Evolutionary conservation across 2,113 vertebrate genomes (phyloP), one percentile per base, ranked within the genome.

Genomic region (Bolborhynchus lineola): DNA sequence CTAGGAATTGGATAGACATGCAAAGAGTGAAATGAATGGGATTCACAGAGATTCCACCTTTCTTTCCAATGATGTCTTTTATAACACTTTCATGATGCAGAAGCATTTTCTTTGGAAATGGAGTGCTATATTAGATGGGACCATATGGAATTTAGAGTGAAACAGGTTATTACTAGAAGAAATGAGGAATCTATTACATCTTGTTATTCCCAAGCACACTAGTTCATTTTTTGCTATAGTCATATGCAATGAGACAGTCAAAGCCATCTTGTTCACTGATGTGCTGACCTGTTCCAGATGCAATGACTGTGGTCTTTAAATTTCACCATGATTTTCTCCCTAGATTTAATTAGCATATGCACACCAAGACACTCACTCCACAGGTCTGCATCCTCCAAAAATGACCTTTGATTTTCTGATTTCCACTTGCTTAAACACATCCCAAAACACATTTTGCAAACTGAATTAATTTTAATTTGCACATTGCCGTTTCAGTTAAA

Each of bases 381-480:
- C 18, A 52, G 76, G 80, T 70, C 76, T 68, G 53, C 74, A 77
- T 39, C 71, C 92, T 68, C 59, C 64, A 70, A 82, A 49, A 82
- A 29, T 70, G 77, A 90, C 91, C 95, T 95, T 72, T 89, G 82
- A 67, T 88, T 92, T 96, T 89, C 88, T 88, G 93, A 78, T 90
- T 94, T 90, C 90, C 0, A 0, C 77, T 95, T 74, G 89, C 91
- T 95, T 87, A 92, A 94, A 83, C 80, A 88, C 80, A 82, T 76
- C 39, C 63, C 47, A 29, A 76, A 93, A 93, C 50, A 44, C 84
- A 83, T 72, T 95, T 87, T 89, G 80, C 77, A 81, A 95, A 87
- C 41, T 35, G 59, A 92, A 95, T 96, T 95, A 81, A 91, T 95
- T 95, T 93, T 76, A 71, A 78, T 86, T 96, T 78, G 74, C 63